phyloP scores from a whole-genome alignment of 92 coral and sea anemone species.

The Virgularia gustaviana region DNA sequence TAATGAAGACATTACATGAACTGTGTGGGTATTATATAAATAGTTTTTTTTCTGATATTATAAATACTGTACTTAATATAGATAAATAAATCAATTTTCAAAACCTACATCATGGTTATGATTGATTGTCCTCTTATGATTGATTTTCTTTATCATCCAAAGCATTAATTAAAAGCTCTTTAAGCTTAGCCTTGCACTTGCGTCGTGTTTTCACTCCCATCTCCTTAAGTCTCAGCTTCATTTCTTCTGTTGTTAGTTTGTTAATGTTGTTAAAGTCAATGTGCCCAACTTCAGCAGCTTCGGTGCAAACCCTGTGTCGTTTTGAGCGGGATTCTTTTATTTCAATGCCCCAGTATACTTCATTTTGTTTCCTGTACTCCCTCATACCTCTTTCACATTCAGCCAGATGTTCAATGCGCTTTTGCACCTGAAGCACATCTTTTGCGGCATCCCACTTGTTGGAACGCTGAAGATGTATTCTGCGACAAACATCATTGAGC shows the following conservation, averaged over 20 bases:
- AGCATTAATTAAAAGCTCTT: conserved; percentile 1
- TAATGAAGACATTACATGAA: too few relatives aligned
- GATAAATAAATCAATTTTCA: background rate
- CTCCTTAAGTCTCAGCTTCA: conserved; percentile 2
- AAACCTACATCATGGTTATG: background rate
- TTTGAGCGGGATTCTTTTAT: background rate
- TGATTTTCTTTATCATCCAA: conserved; percentile 3
- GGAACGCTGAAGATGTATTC: background rate
- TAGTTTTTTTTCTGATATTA: background rate
- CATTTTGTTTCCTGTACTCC: too few relatives aligned
- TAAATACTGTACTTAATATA: background rate
- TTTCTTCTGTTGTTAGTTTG: background rate
- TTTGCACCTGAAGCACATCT: too few relatives aligned
- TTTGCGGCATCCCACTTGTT: too few relatives aligned
- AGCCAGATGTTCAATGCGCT: too few relatives aligned
- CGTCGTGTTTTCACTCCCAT: conserved; percentile 10
- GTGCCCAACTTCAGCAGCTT: background rate
- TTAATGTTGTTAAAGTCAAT: background rate
- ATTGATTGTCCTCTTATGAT: too few relatives aligned
- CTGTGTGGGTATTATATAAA: too few relatives aligned
- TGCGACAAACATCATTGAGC: too few relatives aligned
- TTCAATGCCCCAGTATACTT: too few relatives aligned
- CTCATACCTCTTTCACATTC: too few relatives aligned
- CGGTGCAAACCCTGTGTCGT: background rate
- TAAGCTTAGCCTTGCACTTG: conserved; percentile 3